phyloP scores from a whole-genome alignment of 2,797 vertebrate genomes.

The Stomatorhinus walkeri region DNA sequence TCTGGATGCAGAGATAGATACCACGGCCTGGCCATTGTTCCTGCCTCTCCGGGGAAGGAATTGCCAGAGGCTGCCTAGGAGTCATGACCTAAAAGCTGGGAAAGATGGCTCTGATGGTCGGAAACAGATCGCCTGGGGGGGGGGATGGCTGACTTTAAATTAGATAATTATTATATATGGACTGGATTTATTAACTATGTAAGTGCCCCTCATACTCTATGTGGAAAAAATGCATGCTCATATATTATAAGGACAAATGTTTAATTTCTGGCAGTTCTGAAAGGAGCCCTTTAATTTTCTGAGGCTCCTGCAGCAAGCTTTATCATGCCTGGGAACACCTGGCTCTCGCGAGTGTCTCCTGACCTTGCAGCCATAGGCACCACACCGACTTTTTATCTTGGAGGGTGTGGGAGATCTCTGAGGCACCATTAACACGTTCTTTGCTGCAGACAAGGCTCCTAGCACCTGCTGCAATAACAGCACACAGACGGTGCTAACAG shows the following conservation, averaged over 20 bases:
- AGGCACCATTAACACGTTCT: conserved; percentile 5
- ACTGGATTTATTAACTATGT: conserved; percentile 62
- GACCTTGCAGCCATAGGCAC: conserved; percentile 43
- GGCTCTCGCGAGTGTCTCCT: conserved; percentile 57
- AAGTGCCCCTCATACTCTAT: conserved; percentile 47
- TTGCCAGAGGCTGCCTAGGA: conserved; percentile 10
- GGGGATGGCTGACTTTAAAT: conserved; percentile 41
- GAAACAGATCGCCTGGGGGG: conserved; percentile 34
- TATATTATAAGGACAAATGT: conserved; percentile 65
- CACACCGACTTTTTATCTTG: conserved; percentile 39
- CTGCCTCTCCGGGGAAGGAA: conserved; percentile 7
- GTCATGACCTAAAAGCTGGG: neutral
- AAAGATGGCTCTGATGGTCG: neutral
- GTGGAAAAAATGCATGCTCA: conserved; percentile 55
- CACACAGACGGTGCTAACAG: neutral
- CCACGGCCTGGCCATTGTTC: neutral
- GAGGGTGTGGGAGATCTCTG: conserved; percentile 5
- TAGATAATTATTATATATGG: conserved; percentile 55
- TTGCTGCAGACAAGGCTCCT: neutral
- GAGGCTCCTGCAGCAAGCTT: conserved; percentile 66
- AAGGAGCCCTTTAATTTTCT: conserved; percentile 70
- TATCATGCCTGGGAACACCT: conserved; percentile 72
- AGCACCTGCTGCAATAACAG: neutral
- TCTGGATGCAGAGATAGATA: conserved; percentile 18
- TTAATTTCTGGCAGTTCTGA: conserved; percentile 55